phyloP scores from a whole-genome alignment of 2,113 vertebrate species.

The Lagopus leucura region DNA sequence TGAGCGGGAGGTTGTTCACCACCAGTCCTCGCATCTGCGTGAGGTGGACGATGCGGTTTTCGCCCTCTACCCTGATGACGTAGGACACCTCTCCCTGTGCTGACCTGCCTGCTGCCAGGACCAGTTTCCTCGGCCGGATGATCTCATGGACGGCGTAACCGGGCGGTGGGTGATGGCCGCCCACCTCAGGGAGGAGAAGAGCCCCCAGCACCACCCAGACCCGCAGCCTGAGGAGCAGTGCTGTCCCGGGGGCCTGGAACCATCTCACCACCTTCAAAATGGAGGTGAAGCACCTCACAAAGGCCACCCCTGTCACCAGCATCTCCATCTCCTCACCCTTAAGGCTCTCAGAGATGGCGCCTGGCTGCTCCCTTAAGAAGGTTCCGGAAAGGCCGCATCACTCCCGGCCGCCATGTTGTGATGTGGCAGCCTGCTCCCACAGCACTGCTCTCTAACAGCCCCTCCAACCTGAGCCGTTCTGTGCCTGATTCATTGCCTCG shows the following conservation, averaged over 20 bases:
- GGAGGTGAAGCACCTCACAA: fast-evolving
- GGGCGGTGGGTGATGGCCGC: fast-evolving
- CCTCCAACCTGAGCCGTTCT: too few relatives aligned
- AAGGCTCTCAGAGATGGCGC: neutral
- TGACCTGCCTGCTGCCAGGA: neutral
- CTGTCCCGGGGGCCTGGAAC: neutral
- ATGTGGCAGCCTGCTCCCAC: neutral
- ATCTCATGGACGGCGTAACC: slow-evolving; percentile 19
- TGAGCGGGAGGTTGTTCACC: slow-evolving; percentile 29
- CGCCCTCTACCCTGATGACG: neutral
- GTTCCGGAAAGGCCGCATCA: neutral
- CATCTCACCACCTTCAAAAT: neutral
- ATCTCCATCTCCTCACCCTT: too few relatives aligned
- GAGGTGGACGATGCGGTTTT: slow-evolving; percentile 27
- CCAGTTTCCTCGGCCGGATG: slow-evolving; percentile 9
- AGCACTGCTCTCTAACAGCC: too few relatives aligned
- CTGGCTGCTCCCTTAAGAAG: neutral
- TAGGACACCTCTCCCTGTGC: neutral
- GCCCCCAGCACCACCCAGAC: neutral
- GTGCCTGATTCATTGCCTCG: fast-evolving
- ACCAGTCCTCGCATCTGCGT: neutral
- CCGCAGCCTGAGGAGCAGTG: neutral
- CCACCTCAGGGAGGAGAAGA: fast-evolving
- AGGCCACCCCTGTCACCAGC: fast-evolving
- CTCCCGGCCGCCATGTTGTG: neutral